These are phyloP conservation scores for Avahi laniger DNA, from an alignment of 2,797 vertebrate genomes.

Conservation along the genomic window DNA sequence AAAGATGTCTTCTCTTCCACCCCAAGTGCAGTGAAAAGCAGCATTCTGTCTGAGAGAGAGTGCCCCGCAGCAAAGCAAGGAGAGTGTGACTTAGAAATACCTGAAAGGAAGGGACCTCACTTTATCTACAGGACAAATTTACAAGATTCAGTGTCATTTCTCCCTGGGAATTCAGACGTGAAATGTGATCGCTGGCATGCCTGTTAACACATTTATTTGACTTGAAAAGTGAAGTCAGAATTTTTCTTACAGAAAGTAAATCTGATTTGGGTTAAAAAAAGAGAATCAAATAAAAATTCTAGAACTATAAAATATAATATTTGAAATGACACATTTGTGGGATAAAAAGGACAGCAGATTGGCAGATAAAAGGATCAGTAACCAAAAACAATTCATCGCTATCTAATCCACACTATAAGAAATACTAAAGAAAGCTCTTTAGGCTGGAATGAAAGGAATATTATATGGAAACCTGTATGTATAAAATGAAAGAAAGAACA, in stretches of 20 bases:
- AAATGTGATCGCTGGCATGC: not conserved
- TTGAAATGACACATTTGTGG: not conserved
- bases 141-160: not conserved
- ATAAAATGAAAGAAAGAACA: not conserved
- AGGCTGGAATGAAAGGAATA: not conserved
- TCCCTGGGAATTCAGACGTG: not conserved
- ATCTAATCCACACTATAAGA: not conserved
- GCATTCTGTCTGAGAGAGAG: not conserved
- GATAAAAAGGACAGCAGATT: not conserved
- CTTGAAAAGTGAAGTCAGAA: slow-evolving; percentile 2
- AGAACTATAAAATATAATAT: not conserved
- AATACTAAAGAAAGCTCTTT: not conserved
- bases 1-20: not conserved
- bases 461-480: not conserved
- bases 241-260: not conserved
- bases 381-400: slow-evolving; percentile 28
- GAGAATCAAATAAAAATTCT: not conserved
- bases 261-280: not conserved
- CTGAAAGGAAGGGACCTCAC: not conserved
- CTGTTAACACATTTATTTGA: slow-evolving; percentile 4
- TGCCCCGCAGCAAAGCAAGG: not conserved
- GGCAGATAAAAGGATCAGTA: not conserved
- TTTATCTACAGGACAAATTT: not conserved
- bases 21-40: not conserved
- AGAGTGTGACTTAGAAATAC: not conserved